Evolutionary conservation across 2,888 invertebrate genomes (phyloP).

Genomic region (Caradrina clavipalpis): DNA sequence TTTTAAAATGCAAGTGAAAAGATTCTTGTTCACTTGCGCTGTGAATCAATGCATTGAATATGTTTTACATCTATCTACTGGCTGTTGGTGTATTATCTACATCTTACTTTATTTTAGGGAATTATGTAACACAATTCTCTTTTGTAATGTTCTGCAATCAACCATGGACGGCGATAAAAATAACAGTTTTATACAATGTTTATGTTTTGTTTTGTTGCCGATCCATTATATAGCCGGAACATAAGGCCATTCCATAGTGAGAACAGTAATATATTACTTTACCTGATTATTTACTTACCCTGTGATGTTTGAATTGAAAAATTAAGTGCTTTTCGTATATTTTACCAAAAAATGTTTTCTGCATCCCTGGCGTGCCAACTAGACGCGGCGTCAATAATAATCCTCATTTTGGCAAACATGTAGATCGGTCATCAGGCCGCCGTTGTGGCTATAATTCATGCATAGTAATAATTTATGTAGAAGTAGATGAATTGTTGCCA

Average conservation of each 20-base stretch:
- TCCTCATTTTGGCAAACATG: constrained; percentile 80
- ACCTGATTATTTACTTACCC: constrained; percentile 34
- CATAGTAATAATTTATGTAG: constrained; percentile 77
- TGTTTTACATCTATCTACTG: constrained; percentile 56
- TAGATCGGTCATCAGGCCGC: constrained; percentile 67
- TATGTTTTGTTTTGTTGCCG: constrained; percentile 63
- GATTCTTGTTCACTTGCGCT: constrained; percentile 64
- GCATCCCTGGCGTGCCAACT: constrained; percentile 31
- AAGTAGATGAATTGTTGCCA: constrained; percentile 76
- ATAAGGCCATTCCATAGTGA: constrained; percentile 41
- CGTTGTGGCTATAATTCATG: constrained; percentile 71
- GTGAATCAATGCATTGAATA: constrained; percentile 75
- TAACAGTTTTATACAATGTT: constrained; percentile 73
- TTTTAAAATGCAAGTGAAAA: constrained; percentile 76
- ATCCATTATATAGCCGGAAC: constrained; percentile 61
- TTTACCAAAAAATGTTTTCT: constrained; percentile 29
- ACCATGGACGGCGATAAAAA: constrained; percentile 73
- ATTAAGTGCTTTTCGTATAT: constrained; percentile 5
- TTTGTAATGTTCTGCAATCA: constrained; percentile 67
- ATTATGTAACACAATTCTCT: constrained; percentile 45
- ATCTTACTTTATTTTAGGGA: constrained; percentile 42
- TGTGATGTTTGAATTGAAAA: constrained; percentile 18
- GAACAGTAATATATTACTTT: constrained; percentile 30
- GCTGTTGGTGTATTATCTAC: constrained; percentile 22
- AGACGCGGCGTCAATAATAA: constrained; percentile 66